These are phyloP conservation scores for Lasioglossum vierecki DNA, from an alignment of 2,888 invertebrate species.

Conservation along the genomic window DNA sequence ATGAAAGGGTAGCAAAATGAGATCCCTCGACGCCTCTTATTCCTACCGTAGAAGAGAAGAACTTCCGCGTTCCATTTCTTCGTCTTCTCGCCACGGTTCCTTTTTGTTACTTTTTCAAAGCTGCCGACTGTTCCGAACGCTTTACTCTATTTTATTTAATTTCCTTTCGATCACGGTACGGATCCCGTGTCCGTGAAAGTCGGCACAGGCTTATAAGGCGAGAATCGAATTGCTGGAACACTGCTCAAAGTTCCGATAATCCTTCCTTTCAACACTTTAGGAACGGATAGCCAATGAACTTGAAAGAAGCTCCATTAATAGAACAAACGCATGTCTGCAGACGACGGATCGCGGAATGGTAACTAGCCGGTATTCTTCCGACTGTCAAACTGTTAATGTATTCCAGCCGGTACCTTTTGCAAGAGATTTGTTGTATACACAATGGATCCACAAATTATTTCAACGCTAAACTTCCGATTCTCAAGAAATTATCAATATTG, in stretches of 20 bases:
- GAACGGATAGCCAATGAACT: background rate
- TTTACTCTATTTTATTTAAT: conserved; percentile 50
- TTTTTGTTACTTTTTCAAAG: conserved; percentile 12
- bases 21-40: conserved; percentile 25
- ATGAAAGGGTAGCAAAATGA: conserved; percentile 43
- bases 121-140: conserved; percentile 29
- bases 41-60: conserved; percentile 3
- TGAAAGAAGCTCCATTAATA: conserved; percentile 18
- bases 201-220: conserved; percentile 34
- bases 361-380: background rate
- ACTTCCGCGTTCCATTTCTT: conserved; percentile 14
- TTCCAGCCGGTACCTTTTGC: background rate
- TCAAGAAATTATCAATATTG: background rate
- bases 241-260: conserved; percentile 38
- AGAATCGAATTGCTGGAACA: conserved; percentile 34
- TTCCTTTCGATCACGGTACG: conserved; percentile 46
- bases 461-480: too few species aligned
- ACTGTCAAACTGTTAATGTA: background rate
- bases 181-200: conserved; percentile 26
- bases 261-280: background rate
- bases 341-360: background rate
- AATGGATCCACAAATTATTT: too few species aligned
- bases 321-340: background rate
- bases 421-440: background rate
- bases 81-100: background rate